phyloP scores from a whole-genome alignment of 2,797 vertebrate genomes.

The Bryconaethiops microstoma region DNA sequence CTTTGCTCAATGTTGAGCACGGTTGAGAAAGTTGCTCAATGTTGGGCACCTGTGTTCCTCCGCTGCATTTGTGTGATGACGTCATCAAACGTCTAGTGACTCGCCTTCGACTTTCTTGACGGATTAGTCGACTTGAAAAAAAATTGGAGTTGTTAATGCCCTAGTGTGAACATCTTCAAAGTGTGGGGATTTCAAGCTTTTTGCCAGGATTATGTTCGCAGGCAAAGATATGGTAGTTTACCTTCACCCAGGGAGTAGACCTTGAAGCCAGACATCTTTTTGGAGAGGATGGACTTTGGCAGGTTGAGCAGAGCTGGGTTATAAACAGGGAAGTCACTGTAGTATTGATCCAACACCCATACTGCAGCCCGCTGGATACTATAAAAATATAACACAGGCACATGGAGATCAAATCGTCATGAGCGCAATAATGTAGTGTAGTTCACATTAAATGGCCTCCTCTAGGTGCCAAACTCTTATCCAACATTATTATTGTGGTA shows the following conservation, averaged over 20 bases:
- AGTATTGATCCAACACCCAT: constrained; percentile 94
- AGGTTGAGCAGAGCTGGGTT: constrained; percentile 93
- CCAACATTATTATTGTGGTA: neutral
- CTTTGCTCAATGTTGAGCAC: too few species aligned
- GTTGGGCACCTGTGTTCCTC: too few species aligned
- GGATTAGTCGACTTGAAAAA: too few species aligned
- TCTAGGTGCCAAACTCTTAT: neutral
- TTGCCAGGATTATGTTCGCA: too few species aligned
- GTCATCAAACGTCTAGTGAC: too few species aligned
- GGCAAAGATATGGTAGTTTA: constrained; percentile 54
- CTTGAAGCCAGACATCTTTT: constrained; percentile 94
- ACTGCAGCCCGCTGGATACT: constrained; percentile 92
- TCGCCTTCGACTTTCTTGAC: too few species aligned
- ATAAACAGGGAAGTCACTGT: constrained; percentile 93
- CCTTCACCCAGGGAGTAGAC: constrained; percentile 95
- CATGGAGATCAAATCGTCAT: neutral
- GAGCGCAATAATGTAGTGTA: neutral
- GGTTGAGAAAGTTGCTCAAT: too few species aligned
- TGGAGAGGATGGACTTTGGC: constrained; percentile 92
- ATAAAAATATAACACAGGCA: constrained; percentile 21
- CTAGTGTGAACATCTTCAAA: too few species aligned
- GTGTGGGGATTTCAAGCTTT: too few species aligned
- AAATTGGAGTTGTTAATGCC: too few species aligned
- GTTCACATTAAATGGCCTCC: neutral
- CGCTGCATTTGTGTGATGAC: too few species aligned